phyloP scores from a whole-genome alignment of 2,113 vertebrate species.

The Salvelinus alpinus region DNA sequence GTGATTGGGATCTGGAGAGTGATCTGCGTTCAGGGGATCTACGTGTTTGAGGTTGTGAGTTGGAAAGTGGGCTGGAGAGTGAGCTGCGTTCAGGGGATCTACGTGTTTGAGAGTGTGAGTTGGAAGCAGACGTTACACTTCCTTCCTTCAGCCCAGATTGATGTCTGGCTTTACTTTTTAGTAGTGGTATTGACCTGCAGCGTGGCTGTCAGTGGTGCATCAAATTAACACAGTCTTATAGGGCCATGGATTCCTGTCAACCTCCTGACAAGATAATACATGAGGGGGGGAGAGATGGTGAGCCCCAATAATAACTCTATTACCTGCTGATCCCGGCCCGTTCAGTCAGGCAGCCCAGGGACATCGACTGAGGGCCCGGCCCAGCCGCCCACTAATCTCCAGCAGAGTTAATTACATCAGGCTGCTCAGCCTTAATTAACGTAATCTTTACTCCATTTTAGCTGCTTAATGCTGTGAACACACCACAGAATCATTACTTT shows the following conservation, averaged over 20 bases:
- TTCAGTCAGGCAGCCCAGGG: too few relatives aligned
- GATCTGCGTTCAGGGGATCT: too few relatives aligned
- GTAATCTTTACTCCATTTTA: slow-evolving; percentile 75
- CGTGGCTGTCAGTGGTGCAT: slow-evolving; percentile 78
- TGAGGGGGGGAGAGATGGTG: slow-evolving; percentile 14
- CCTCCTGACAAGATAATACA: slow-evolving; percentile 74
- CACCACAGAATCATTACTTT: slow-evolving; percentile 60
- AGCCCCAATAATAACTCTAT: slow-evolving; percentile 77
- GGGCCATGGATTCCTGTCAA: slow-evolving; percentile 77
- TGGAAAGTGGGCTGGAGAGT: too few relatives aligned
- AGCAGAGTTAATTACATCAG: slow-evolving; percentile 78
- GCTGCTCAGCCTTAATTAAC: slow-evolving; percentile 78
- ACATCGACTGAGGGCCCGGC: too few relatives aligned
- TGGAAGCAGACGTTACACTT: too few relatives aligned
- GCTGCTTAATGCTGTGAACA: slow-evolving; percentile 68
- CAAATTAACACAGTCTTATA: slow-evolving; percentile 83
- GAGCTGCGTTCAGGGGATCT: too few relatives aligned
- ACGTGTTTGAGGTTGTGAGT: too few relatives aligned
- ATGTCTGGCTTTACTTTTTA: slow-evolving; percentile 74
- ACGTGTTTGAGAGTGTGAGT: too few relatives aligned
- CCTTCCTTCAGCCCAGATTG: slow-evolving; percentile 60
- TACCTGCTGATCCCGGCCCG: slow-evolving; percentile 65
- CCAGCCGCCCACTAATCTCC: slow-evolving; percentile 69
- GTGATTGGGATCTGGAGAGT: too few relatives aligned
- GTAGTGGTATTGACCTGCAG: slow-evolving; percentile 69